Evolutionary conservation across 2,113 vertebrate species (phyloP), one percentile per base, ranked within the genome.

Genomic region (Cavia aperea): DNA sequence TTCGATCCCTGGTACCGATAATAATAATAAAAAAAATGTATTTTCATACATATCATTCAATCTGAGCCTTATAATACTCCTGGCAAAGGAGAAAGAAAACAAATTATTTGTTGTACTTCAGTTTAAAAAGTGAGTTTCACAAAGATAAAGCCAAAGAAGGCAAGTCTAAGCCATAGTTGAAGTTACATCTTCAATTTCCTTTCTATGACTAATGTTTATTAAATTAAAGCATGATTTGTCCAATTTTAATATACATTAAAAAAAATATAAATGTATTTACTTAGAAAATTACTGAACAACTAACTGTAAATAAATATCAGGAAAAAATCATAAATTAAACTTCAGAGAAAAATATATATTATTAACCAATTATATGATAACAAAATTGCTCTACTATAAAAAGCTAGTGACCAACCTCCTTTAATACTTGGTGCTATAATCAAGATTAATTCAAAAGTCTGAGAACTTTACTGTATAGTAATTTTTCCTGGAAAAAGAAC

Each of bases 281-380:
- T 82, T 86, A 86, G 54, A 65, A 93, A 79, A 92, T 89, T 78
- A 63, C 0, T 83, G 39, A 96, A 87, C 15, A 95, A 23, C 19
- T 88, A 93, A 79, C 5, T 86, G 1, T 79, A 31, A 86, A 54
- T 86, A 89, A 92, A 56, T 65, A 58, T 62, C 49, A 86, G 13
- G 9, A 82, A 89, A 46, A 95, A 95, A 90, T 92, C 1, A 85
- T 68, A 81, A 89, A 16, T 84, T 81, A 58, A 29, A 88, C 31
- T 81, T 65, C 51, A 92, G 58, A 92, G 62, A 60, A 95, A 96
- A 87, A 62, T 62, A 84, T 66, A 46, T 14, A 83, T 15, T 24
- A 94, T 84, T 58, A 93, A 56, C 31, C 86, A 60, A 87, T 75
- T 92, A 87, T 33, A 5, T 88, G n/a, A 94, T 65, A 82, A 89